Evolutionary conservation across 2,888 invertebrate species (phyloP).

Genomic region (Icerya purchasi): DNA sequence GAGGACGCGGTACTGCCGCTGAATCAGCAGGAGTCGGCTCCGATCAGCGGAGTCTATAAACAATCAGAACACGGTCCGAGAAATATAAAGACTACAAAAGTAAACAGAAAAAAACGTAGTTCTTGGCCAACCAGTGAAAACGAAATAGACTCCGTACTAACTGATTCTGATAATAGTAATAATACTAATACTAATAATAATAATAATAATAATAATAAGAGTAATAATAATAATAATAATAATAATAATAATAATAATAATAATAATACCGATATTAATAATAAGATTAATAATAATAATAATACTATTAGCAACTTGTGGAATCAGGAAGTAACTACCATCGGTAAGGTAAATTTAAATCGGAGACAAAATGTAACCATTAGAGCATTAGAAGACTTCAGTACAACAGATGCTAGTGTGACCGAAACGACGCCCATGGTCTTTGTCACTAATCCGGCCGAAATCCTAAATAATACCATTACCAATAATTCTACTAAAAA

Average conservation of each 20-base stretch:
- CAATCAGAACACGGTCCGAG: conserved; percentile 27
- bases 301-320: background rate
- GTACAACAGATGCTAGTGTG: background rate
- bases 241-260: background rate
- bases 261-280: background rate
- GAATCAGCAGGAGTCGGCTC: conserved; percentile 11
- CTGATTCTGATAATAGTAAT: background rate
- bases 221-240: background rate
- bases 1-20: conserved; percentile 6
- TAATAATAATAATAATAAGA: background rate
- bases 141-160: conserved; percentile 16
- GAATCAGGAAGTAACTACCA: background rate
- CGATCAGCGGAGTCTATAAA: conserved; percentile 10
- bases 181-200: background rate
- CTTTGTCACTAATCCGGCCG: background rate
- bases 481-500: background rate
- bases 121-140: conserved; percentile 14
- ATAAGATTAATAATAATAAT: background rate
- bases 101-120: conserved; percentile 1
- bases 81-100: conserved; percentile 19
- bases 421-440: background rate
- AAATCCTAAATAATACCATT: too few species aligned
- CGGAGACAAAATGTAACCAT: too few species aligned
- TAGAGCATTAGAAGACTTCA: background rate
- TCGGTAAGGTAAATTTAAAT: background rate